A percentile compares a stretch with the other conserved stretches of the same genome.
phyloP scores from a whole-genome alignment of 2,888 invertebrate genomes.

The Apoderus coryli region DNA sequence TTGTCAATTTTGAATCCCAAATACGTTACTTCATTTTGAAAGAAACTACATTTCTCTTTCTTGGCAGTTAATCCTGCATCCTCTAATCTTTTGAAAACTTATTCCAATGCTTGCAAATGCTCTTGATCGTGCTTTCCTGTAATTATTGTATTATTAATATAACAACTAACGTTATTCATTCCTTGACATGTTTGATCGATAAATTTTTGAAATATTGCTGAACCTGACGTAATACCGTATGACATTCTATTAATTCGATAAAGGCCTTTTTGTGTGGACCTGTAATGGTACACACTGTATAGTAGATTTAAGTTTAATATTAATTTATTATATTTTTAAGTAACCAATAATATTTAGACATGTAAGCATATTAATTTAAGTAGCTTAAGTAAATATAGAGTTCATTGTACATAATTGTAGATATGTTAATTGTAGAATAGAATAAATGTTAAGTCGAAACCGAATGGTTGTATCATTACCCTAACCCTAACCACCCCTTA shows the following conservation, averaged over 20 bases:
- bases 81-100: constrained; percentile 6
- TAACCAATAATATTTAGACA: no score
- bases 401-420: no score
- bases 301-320: no score
- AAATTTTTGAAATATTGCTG: constrained; percentile 11
- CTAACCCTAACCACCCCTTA: no score
- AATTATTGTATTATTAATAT: constrained; percentile 7
- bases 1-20: constrained; percentile 10
- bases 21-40: constrained; percentile 6
- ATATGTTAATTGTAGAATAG: no score
- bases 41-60: constrained; percentile 8
- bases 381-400: no score
- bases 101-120: constrained; percentile 5
- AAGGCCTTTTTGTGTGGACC: constrained; percentile 8
- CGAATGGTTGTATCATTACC: no score
- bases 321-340: no score
- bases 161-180: constrained; percentile 8
- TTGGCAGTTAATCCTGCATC: constrained; percentile 6
- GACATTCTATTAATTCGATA: constrained; percentile 9
- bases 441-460: no score
- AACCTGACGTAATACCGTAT: constrained; percentile 8
- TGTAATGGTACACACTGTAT: no score
- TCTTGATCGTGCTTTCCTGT: constrained; percentile 1
- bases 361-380: no score
- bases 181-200: constrained; percentile 8